Evolutionary conservation across 2,888 invertebrate genomes (phyloP).

Genomic region (Sarcophaga rosellei): DNA sequence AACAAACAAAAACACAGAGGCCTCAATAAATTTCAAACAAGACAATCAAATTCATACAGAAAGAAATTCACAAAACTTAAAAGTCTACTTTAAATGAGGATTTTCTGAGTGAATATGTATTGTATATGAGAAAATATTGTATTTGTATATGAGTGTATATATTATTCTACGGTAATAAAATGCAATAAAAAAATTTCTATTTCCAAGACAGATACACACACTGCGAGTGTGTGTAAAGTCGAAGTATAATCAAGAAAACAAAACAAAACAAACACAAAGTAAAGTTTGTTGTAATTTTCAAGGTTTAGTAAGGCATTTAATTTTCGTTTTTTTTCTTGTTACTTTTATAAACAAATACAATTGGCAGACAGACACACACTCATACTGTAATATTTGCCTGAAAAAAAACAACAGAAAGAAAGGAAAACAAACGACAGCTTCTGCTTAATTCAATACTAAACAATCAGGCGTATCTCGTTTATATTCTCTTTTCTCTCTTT

Average conservation of each 20-base stretch:
- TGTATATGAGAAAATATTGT: not conserved
- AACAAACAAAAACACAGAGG: not conserved
- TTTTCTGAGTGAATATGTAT: not conserved
- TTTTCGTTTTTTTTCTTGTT: constrained; percentile 13
- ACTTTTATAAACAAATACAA: constrained; percentile 22
- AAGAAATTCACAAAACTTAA: not conserved
- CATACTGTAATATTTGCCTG: not conserved
- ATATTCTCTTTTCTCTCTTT: not conserved
- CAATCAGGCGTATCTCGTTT: constrained; percentile 40
- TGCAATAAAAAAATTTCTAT: constrained; percentile 55
- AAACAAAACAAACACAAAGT: constrained; percentile 15
- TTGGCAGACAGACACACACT: not conserved
- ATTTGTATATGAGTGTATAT: not conserved
- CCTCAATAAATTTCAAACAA: constrained; percentile 40
- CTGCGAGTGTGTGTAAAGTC: not conserved
- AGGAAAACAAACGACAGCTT: not conserved
- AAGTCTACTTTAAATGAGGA: constrained; percentile 1
- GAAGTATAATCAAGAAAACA: not conserved
- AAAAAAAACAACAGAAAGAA: not conserved
- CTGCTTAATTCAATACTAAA: constrained; percentile 45
- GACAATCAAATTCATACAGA: constrained; percentile 47
- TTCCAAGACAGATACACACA: not conserved
- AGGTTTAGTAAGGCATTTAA: constrained; percentile 4
- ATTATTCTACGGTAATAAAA: constrained; percentile 47
- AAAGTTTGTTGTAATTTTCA: constrained; percentile 41